Percentiles rank a stretch among this genome's conserved stretches.
Conservation (phyloP, 1,140 invertebrate species). For the Battus philenor region DNA sequence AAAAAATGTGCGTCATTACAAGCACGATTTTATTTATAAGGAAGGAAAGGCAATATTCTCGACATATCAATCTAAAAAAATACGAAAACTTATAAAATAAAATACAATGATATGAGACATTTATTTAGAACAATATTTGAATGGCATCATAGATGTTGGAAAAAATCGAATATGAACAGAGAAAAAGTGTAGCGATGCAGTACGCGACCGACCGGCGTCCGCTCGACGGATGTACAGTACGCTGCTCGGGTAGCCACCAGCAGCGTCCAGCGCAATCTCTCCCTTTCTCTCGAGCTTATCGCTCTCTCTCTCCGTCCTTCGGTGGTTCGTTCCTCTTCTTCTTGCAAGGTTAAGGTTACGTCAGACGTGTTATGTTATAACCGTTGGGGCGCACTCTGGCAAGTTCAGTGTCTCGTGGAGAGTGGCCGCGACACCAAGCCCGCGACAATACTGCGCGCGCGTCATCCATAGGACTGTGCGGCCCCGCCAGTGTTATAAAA, state of each 20-base stretch:
- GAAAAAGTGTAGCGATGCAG: slow-evolving; percentile 16
- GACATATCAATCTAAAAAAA: no score
- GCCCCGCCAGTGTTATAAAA: slow-evolving; percentile 61
- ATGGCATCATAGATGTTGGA: slow-evolving; percentile 5
- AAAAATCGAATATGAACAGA: slow-evolving; percentile 26
- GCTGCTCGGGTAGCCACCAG: slow-evolving; percentile 25
- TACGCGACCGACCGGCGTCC: slow-evolving; percentile 17
- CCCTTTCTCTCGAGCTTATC: slow-evolving; percentile 67
- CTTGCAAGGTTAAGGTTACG: slow-evolving; percentile 77
- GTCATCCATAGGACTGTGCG: slow-evolving; percentile 60
- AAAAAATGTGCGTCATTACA: no score
- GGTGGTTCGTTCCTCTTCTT: slow-evolving; percentile 74
- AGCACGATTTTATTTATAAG: no score
- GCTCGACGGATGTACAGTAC: slow-evolving; percentile 22
- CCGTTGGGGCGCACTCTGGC: slow-evolving; percentile 71
- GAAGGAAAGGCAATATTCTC: no score
- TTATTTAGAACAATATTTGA: slow-evolving; percentile 4
- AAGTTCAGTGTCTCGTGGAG: slow-evolving; percentile 77
- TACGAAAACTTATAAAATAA: no score
- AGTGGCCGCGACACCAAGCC: slow-evolving; percentile 68
- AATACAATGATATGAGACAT: slow-evolving; percentile 1
- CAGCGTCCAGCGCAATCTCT: slow-evolving; percentile 53
- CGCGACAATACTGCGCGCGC: slow-evolving; percentile 51
- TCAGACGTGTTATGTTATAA: slow-evolving; percentile 77
- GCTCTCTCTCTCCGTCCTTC: slow-evolving; percentile 75